Base-by-base conservation (phyloP, 2,113 vertebrate species). In the Pogona vitticeps region DNA sequence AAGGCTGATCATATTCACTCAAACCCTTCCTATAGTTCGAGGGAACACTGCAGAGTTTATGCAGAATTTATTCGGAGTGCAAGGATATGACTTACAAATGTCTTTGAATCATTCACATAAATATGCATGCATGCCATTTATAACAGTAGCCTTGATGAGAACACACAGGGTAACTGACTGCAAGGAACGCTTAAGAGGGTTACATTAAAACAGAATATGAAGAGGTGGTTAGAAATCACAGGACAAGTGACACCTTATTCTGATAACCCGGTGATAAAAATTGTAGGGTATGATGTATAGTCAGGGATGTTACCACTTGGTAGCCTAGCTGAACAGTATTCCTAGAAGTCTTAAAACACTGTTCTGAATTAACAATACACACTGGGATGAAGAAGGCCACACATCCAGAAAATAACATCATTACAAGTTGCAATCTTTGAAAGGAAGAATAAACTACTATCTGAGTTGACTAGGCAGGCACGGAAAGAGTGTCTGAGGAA, bases 131-230 rank as follows among this genome's bases (percentile, higher is more conserved):
- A 88, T 89, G 92, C 92, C 96, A 96, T 97, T 96, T 96, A 96
- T 96, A 97, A 97, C 92, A 96, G 95, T 95, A 96, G 96, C 96
- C 96, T 97, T 97, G 96, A 97, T 97, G 95, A 96, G 96, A 96
- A 96, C 95, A 95, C 94, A 95, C 87, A 93, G 94, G 96, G 94
- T 95, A 96, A 96, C 95, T 93, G 94, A 94, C 92, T 94, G 90
- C 93, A 89, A 93, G 95, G 90, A 95, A 95, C 72, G 92, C 94
- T 94, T 95, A 97, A 96, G 93, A 95, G 94, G 91, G 93, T 96
- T 94, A 96, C 94, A 97, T 96, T 96, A 96, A 96, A 96, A 89
- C 93, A 92, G 95, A 96, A 94, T 95, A 94, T 15, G 93, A 93
- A 95, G 81, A 76, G 73, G 92, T 87, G 95, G 96, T 93, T 91